Evolutionary conservation across 2,888 invertebrate genomes (phyloP).

Genomic region (Aricia artaxerxes): DNA sequence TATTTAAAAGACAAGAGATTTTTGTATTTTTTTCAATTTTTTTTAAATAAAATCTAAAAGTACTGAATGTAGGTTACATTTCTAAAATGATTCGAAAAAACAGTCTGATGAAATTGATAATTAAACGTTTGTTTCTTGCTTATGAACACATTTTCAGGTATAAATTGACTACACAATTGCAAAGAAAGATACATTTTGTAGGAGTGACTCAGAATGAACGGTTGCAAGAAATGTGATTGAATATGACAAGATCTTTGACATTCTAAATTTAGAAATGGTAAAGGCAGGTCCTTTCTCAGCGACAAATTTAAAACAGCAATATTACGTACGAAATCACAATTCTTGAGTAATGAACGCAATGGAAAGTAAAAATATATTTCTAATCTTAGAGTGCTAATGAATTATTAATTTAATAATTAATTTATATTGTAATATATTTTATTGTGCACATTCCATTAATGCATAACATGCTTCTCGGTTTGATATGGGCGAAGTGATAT

Average conservation of each 20-base stretch:
- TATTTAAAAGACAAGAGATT: conserved; percentile 20
- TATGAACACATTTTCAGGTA: background rate
- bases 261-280: conserved; percentile 32
- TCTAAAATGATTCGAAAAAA: background rate
- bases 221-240: conserved; percentile 52
- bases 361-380: conserved; percentile 69
- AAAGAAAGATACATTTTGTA: conserved; percentile 49
- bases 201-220: conserved; percentile 47
- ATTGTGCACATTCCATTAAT: conserved; percentile 74
- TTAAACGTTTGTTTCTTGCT: background rate
- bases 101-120: background rate
- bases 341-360: conserved; percentile 57
- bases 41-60: background rate
- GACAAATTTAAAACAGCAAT: conserved; percentile 27
- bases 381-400: conserved; percentile 79
- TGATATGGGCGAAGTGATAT: conserved; percentile 33
- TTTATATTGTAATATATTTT: conserved; percentile 75
- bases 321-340: conserved; percentile 56
- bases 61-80: background rate
- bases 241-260: conserved; percentile 37
- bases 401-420: conserved; percentile 67
- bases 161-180: conserved; percentile 51
- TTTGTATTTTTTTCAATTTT: conserved; percentile 4
- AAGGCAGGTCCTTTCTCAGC: conserved; percentile 48
- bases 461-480: conserved; percentile 71